phyloP scores from a whole-genome alignment of 2,113 vertebrate species.

The Heptranchias perlo region DNA sequence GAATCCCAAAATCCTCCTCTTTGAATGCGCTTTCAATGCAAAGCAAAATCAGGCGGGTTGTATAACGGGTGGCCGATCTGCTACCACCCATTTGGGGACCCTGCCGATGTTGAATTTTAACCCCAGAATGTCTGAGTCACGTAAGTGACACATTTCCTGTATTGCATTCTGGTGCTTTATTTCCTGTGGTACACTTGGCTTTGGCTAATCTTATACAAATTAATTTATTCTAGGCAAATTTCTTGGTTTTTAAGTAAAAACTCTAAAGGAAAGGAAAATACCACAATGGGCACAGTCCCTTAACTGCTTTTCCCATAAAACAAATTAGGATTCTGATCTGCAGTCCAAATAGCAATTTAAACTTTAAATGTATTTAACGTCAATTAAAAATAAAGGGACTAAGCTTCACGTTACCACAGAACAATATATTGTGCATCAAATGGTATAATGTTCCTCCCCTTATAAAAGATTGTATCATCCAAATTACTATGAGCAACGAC shows the following conservation, averaged over 20 bases:
- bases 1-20: no score
- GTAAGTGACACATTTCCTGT: neutral
- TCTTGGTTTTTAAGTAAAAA: neutral
- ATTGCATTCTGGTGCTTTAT: neutral
- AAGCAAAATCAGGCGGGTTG: no score
- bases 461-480: neutral
- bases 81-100: neutral
- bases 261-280: neutral
- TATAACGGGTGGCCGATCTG: neutral
- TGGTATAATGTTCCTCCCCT: neutral
- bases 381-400: neutral
- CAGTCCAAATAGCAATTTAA: neutral
- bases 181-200: neutral
- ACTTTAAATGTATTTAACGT: neutral
- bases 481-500: neutral
- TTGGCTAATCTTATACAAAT: neutral
- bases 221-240: neutral
- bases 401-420: neutral
- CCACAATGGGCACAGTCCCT: no score
- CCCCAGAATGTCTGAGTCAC: neutral
- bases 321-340: no score
- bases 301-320: neutral
- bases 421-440: neutral
- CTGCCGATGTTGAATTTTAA: neutral
- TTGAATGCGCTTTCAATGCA: no score